Percentiles rank a stretch among this genome's conserved stretches.
Evolutionary conservation across 1,140 invertebrate species (phyloP).

Genomic region (Adoxophyes honmai): DNA sequence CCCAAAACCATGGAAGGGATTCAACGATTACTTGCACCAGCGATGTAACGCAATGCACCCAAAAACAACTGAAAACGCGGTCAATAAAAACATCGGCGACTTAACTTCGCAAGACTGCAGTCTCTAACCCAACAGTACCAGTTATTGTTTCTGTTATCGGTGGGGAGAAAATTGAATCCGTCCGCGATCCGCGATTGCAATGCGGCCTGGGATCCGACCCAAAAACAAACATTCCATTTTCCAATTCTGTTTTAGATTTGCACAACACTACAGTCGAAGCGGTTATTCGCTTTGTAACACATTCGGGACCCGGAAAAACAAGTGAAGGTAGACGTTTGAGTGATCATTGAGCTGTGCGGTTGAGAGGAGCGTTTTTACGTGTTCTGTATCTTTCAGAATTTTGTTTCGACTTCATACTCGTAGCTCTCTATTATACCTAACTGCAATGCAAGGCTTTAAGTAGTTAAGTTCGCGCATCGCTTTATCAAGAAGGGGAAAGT

Average conservation of each 20-base stretch:
- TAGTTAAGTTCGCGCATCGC: too few species aligned
- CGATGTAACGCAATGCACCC: background rate
- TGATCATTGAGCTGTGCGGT: background rate
- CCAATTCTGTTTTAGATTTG: constrained; percentile 16
- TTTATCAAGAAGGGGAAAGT: too few species aligned
- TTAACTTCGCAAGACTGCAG: background rate
- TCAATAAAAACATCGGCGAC: too few species aligned
- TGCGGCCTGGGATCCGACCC: constrained; percentile 39
- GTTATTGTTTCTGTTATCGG: constrained; percentile 65
- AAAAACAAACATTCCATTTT: constrained; percentile 46
- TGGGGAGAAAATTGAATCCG: constrained; percentile 67
- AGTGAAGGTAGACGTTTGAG: constrained; percentile 6
- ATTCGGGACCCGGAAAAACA: constrained; percentile 20
- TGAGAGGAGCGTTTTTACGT: too few species aligned
- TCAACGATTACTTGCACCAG: background rate
- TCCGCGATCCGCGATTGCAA: constrained; percentile 62
- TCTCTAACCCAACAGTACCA: constrained; percentile 3
- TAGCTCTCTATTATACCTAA: too few species aligned
- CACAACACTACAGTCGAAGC: constrained; percentile 3
- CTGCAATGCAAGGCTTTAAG: too few species aligned
- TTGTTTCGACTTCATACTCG: too few species aligned
- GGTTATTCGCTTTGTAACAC: constrained; percentile 21
- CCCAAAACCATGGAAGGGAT: too few species aligned
- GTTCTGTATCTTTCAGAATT: too few species aligned
- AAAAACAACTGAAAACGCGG: too few species aligned